Percentiles rank a stretch among this genome's conserved stretches.
Conservation (phyloP, 2,888 invertebrate species). For the Limnephilus rhombicus region DNA sequence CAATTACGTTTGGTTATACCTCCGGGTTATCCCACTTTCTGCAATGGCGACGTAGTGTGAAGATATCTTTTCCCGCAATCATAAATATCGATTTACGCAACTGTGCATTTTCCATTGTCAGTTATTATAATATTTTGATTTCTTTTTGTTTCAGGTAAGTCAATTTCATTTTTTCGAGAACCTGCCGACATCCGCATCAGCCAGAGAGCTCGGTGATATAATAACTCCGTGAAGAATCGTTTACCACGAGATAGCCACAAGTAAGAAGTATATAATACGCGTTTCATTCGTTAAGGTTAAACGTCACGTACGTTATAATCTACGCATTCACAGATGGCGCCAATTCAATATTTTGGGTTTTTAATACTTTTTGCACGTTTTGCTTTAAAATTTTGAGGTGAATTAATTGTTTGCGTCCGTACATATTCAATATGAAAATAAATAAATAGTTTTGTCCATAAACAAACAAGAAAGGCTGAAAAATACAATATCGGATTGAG, state of each 20-base stretch:
- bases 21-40: conserved; percentile 2
- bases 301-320: too few species aligned
- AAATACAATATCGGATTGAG: too few species aligned
- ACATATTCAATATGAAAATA: too few species aligned
- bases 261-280: not conserved
- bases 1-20: conserved; percentile 21
- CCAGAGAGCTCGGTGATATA: conserved; percentile 6
- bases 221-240: conserved; percentile 42
- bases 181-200: conserved; percentile 4
- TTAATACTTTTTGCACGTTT: too few species aligned
- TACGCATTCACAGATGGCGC: too few species aligned
- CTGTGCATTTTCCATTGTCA: conserved; percentile 7
- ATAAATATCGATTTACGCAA: conserved; percentile 22
- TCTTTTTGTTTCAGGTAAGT: conserved; percentile 45
- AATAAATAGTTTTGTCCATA: too few species aligned
- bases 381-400: too few species aligned
- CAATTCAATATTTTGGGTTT: too few species aligned
- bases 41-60: not conserved
- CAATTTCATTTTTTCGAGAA: conserved; percentile 11
- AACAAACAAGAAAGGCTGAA: too few species aligned
- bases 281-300: not conserved
- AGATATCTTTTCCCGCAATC: not conserved
- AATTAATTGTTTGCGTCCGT: too few species aligned
- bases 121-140: conserved; percentile 4
- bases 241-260: not conserved